Evolutionary conservation across 2,797 vertebrate species (phyloP).

Genomic region (Intellagama lesueurii): DNA sequence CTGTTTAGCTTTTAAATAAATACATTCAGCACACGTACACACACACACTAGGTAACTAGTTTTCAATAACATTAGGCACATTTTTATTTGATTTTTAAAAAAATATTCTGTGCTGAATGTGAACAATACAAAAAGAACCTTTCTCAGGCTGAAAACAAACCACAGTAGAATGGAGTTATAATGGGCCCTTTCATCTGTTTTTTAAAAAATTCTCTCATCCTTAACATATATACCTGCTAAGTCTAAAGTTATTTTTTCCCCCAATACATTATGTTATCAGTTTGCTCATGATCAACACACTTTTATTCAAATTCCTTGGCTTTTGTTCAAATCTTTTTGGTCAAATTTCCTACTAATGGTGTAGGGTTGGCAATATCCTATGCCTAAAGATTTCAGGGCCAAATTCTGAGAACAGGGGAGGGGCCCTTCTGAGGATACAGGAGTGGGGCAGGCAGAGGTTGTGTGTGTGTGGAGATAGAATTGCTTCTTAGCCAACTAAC

Average conservation of each 20-base stretch:
- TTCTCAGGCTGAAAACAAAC: not conserved
- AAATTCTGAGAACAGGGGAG: too few relatives aligned
- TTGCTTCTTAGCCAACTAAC: too few relatives aligned
- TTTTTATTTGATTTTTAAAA: not conserved
- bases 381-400: too few relatives aligned
- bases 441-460: too few relatives aligned
- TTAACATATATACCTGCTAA: not conserved
- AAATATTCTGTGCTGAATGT: not conserved
- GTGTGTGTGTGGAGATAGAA: too few relatives aligned
- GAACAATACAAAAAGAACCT: not conserved
- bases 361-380: not conserved
- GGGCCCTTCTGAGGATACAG: too few relatives aligned
- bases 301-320: not conserved
- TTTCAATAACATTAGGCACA: not conserved
- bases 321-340: not conserved
- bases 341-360: not conserved
- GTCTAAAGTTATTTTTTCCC: not conserved
- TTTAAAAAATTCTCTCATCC: too few relatives aligned
- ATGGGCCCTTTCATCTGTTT: too few relatives aligned
- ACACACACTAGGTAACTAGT: not conserved
- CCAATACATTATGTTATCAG: not conserved
- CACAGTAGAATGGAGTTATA: not conserved
- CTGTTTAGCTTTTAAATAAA: constrained; percentile 22
- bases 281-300: not conserved
- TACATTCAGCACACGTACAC: not conserved